These are phyloP conservation scores for Trachops cirrhosus DNA, from an alignment of 2,797 vertebrate genomes.

Conservation along the genomic window DNA sequence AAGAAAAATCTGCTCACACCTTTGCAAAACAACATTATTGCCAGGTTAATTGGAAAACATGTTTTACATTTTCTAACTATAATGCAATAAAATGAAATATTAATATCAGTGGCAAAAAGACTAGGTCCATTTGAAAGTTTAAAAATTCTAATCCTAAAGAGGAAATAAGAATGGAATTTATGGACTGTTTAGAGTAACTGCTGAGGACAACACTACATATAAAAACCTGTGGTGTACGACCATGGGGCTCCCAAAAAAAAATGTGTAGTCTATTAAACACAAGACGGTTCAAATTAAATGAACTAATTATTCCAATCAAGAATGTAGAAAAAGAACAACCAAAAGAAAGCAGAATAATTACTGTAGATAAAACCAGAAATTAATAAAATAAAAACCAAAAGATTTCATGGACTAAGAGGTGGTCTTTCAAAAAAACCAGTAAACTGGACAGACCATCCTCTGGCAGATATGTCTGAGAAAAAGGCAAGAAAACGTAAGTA, in stretches of 20 bases:
- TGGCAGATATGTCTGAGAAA: constrained; percentile 20
- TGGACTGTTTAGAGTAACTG: constrained; percentile 34
- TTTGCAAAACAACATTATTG: constrained; percentile 52
- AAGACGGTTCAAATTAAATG: constrained; percentile 39
- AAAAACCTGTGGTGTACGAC: background rate
- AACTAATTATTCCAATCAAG: constrained; percentile 46
- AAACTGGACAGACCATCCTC: constrained; percentile 8
- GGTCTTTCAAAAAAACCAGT: constrained; percentile 37
- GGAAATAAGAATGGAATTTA: constrained; percentile 53
- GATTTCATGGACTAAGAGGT: constrained; percentile 22
- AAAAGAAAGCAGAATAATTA: constrained; percentile 49
- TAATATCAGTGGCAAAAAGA: constrained; percentile 31
- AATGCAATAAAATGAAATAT: constrained; percentile 48
- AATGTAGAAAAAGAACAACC: constrained; percentile 44
- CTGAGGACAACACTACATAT: background rate
- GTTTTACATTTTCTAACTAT: constrained; percentile 47
- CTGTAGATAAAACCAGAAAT: constrained; percentile 42
- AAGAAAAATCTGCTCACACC: constrained; percentile 15
- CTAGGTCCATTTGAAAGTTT: constrained; percentile 30
- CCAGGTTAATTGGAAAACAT: constrained; percentile 49
- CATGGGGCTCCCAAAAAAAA: constrained; percentile 35
- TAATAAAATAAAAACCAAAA: constrained; percentile 48
- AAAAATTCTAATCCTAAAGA: constrained; percentile 41
- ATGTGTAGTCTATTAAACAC: constrained; percentile 18
- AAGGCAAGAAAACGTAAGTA: constrained; percentile 35